Evolutionary conservation across 2,888 invertebrate genomes (phyloP), one percentile per base, ranked within the genome.

Genomic region (Pediacus dermestoides): DNA sequence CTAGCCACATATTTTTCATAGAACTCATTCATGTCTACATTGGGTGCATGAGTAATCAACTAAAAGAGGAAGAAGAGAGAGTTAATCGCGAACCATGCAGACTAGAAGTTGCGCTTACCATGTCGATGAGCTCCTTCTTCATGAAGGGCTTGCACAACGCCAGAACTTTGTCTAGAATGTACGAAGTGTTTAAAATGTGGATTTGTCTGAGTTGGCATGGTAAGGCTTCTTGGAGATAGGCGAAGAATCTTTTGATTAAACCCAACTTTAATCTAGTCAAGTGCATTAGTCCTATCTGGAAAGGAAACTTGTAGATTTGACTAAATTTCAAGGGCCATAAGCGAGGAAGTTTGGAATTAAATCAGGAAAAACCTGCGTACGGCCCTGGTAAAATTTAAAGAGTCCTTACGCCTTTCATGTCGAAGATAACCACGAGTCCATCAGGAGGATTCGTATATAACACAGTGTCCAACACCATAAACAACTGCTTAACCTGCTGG

Each of bases 21-120:
- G 52, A 80, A 77, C 22, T 73, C 72, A 8, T 58, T 53, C 41
- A 77, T 63, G 22, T 79, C 70, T 9, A 74, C 74, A 16, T 71
- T 74, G 39, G 74, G 70, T 32, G 73, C 70, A 64, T 81, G 77
- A 53, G 80, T 73, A 59, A 79, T 75, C 16, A 82, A 68, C 82
- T 82, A 28, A 52, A 54, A 39, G 21, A 13, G 36, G 7, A 28
- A 34, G 25, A 32, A 4, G 21, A 11, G 3, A 18, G 2, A 12
- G 11, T 18, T 31, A 4, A 8, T 6, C 16, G 4, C n/a, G 3
- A 7, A n/a, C 7, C 7, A 21, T 7, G n/a, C n/a, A 16, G 7
- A 16, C 8, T 18, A 9, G 3, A 4, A 10, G 12, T 22, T 13
- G 7, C 4, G 8, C 9, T 15, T 61, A 63, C 61, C 54, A 55